phyloP scores from a whole-genome alignment of 2,888 invertebrate genomes.

The Scaptomyza parva region DNA sequence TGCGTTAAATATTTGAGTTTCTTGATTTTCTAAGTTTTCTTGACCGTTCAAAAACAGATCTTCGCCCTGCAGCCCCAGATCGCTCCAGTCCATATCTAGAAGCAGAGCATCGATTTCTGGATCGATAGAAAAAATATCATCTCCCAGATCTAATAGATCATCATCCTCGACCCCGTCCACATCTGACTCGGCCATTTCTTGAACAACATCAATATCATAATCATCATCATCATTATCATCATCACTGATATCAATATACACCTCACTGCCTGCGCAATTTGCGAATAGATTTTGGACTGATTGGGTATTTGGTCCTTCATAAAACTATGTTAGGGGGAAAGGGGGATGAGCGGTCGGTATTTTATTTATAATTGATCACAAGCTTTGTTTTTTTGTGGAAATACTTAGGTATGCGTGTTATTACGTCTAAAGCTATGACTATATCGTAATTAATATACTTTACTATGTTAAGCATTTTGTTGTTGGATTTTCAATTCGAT shows the following conservation, averaged over 20 bases:
- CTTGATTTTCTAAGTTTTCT: neutral
- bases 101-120: slow-evolving; percentile 51
- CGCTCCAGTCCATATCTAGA: slow-evolving; percentile 53
- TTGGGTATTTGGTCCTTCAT: slow-evolving; percentile 55
- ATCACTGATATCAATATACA: slow-evolving; percentile 31
- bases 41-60: neutral
- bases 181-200: slow-evolving; percentile 8
- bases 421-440: slow-evolving; percentile 46
- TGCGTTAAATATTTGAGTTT: neutral
- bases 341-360: slow-evolving; percentile 61
- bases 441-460: slow-evolving; percentile 36
- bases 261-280: slow-evolving; percentile 23
- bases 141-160: slow-evolving; percentile 42
- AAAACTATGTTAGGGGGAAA: slow-evolving; percentile 58
- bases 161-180: slow-evolving; percentile 12
- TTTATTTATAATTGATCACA: slow-evolving; percentile 74
- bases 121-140: slow-evolving; percentile 56
- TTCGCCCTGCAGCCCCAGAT: slow-evolving; percentile 34
- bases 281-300: slow-evolving; percentile 62
- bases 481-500: slow-evolving; percentile 10
- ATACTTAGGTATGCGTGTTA: slow-evolving; percentile 38
- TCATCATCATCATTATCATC: slow-evolving; percentile 14
- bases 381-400: slow-evolving; percentile 38
- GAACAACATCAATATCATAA: slow-evolving; percentile 31
- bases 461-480: slow-evolving; percentile 12